phyloP scores from a whole-genome alignment of 2,797 vertebrate species.

The Anas bernieri region DNA sequence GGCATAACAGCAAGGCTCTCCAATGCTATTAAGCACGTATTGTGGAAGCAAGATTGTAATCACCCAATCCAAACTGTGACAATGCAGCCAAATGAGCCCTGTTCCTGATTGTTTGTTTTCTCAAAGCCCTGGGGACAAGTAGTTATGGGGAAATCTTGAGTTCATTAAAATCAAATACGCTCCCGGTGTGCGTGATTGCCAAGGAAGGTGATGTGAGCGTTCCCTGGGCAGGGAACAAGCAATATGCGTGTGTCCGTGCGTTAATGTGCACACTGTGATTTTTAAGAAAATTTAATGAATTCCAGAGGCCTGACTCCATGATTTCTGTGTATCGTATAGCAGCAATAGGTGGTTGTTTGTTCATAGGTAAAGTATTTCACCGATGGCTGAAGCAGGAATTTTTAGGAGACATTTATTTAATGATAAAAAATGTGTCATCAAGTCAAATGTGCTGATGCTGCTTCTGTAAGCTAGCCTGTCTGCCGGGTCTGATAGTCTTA shows the following conservation, averaged over 20 bases:
- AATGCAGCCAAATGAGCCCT: neutral
- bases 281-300: slow-evolving; percentile 48
- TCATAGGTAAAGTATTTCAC: slow-evolving; percentile 34
- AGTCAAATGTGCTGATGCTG: slow-evolving; percentile 47
- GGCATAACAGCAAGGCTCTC: neutral
- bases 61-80: neutral
- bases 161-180: slow-evolving; percentile 52
- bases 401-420: slow-evolving; percentile 43
- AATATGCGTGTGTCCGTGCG: neutral
- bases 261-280: slow-evolving; percentile 23
- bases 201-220: neutral
- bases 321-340: neutral
- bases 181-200: neutral
- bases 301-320: neutral
- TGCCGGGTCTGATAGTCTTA: neutral
- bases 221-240: neutral
- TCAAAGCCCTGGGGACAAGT: neutral
- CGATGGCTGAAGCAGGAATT: slow-evolving; percentile 16
- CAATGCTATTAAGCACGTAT: accelerated
- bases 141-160: neutral
- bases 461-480: neutral
- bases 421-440: slow-evolving; percentile 35
- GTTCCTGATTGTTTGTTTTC: neutral
- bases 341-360: neutral
- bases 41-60: neutral